Evolutionary conservation across 2,113 vertebrate species (phyloP), one percentile per base, ranked within the genome.

Genomic region (Lamprotornis superbus): DNA sequence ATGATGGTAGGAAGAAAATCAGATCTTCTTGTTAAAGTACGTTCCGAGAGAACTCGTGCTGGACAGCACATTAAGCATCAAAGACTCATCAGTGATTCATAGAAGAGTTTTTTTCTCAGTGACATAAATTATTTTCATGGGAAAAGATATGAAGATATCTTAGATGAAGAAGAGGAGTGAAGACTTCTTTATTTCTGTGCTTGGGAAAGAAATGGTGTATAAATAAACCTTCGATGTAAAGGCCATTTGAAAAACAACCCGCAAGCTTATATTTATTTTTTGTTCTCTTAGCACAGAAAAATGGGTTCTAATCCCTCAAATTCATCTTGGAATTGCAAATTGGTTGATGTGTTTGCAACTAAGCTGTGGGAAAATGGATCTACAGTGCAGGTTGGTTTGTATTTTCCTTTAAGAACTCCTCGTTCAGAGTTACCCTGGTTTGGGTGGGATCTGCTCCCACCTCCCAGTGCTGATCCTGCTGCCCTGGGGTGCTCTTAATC

Each of bases 11-110:
- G 93, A 78, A 86, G 85, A 73, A 90, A 96, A 96, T 96, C 90
- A 95, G 93, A 85, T 96, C 86, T 91, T 52, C 95, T 97, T 96
- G 94, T 96, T 96, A 94, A 80, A 69, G 93, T 80, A 10, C 15
- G 30, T 70, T 95, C 61, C 6, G 35, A 84, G 91, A 85, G 94
- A 95, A 35, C 60, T 71, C 40, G 31, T 53, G 89, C 77, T 91
- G 89, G 74, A 81, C 92, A 90, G 87, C 69, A 81, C 91, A 69
- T 60, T 94, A 93, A 69, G 83, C 94, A 87, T 68, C 65, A 94
- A 69, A 87, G 65, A 81, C 80, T 95, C 61, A 69, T 84, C 88
- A 52, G 55, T 46, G 89, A 69, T 90, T 92, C 71, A 90, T 1
- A 83, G 75, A 50, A 59, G 67, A 68, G 14, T 55, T 44, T 76